A percentile compares a stretch with the other conserved stretches of the same genome.
These are phyloP conservation scores for Reticulitermes speratus DNA, from an alignment of 1,140 invertebrate genomes.

Conservation along the genomic window DNA sequence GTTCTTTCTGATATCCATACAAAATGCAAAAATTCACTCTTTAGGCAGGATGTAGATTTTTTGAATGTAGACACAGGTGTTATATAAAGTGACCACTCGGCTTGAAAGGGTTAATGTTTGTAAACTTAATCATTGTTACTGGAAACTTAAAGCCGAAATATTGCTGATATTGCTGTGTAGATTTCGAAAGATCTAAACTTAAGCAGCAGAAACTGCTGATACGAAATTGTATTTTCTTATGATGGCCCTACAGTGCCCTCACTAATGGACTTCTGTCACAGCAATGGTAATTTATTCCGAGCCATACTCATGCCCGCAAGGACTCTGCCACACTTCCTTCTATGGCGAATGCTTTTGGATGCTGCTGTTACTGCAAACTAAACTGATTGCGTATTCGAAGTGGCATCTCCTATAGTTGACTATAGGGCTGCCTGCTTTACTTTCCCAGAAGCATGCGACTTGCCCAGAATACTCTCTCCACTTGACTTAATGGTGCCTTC, in stretches of 20 bases:
- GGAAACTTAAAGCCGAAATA: too few relatives aligned
- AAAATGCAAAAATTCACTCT: too few relatives aligned
- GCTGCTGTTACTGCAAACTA: background rate
- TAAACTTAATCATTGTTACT: too few relatives aligned
- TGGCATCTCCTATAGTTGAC: conserved; percentile 10
- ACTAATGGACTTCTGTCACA: background rate
- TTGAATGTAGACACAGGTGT: too few relatives aligned
- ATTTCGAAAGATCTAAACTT: too few relatives aligned
- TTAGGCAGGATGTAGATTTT: too few relatives aligned
- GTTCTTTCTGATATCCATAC: too few relatives aligned
- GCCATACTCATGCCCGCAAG: background rate
- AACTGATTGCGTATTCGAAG: conserved; percentile 7
- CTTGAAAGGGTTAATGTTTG: too few relatives aligned
- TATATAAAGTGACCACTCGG: too few relatives aligned
- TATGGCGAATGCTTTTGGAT: background rate
- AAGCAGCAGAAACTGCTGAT: too few relatives aligned
- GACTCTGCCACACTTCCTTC: background rate
- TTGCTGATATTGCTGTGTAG: too few relatives aligned
- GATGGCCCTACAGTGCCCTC: background rate
- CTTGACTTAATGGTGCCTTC: conserved; percentile 17
- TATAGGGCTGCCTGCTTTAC: conserved; percentile 4
- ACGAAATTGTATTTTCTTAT: background rate
- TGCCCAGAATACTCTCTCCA: conserved; percentile 13
- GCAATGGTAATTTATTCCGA: conserved; percentile 10
- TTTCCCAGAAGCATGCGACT: conserved; percentile 12